These are phyloP conservation scores for Athene noctua DNA, from an alignment of 2,113 vertebrate genomes.

Conservation along the genomic window DNA sequence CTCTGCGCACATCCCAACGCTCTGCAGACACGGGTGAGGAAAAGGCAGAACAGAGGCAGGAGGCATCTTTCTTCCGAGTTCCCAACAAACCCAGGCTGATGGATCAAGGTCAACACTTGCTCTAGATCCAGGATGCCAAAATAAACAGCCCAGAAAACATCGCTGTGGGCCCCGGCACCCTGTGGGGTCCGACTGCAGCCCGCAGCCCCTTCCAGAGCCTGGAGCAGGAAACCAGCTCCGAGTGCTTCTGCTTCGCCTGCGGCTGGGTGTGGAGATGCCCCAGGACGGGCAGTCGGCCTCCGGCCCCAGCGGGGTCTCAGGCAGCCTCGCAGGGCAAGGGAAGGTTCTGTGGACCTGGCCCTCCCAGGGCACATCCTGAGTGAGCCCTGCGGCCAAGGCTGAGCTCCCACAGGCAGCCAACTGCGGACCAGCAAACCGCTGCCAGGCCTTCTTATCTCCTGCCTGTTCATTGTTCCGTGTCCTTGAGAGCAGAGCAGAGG, in stretches of 20 bases:
- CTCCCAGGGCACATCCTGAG: neutral
- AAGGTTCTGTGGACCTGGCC: neutral
- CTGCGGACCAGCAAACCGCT: neutral
- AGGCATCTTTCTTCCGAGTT: neutral
- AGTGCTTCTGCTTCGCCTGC: neutral
- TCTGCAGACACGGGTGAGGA: neutral
- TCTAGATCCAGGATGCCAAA: neutral
- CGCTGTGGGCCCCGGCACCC: neutral
- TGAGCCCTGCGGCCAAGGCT: neutral
- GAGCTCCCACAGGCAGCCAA: neutral
- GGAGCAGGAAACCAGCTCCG: rapidly evolving
- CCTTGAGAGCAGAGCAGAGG: neutral
- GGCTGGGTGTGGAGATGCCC: neutral
- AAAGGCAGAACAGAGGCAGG: neutral
- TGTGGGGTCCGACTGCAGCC: rapidly evolving
- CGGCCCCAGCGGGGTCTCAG: neutral
- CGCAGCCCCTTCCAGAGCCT: neutral
- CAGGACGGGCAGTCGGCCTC: rapidly evolving
- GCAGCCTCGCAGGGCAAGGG: rapidly evolving
- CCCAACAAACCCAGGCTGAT: neutral
- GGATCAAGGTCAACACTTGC: neutral
- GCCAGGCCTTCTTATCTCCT: neutral
- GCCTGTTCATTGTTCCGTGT: neutral
- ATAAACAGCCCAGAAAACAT: neutral
- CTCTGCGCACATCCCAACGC: neutral